phyloP scores from a whole-genome alignment of 2,113 vertebrate genomes.

The Garra rufa region DNA sequence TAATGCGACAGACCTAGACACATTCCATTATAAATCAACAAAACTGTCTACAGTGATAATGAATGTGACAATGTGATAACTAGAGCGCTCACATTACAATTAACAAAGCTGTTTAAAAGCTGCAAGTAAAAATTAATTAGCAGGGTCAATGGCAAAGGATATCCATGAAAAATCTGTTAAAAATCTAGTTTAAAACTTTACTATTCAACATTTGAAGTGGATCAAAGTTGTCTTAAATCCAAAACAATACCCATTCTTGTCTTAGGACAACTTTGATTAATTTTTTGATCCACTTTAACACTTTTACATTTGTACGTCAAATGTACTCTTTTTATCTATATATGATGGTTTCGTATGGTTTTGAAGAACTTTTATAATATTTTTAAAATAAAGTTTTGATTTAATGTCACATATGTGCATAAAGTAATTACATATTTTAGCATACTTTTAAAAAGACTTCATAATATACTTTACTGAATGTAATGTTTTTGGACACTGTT shows the following conservation, averaged over 20 bases:
- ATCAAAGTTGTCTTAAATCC: no score
- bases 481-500: not conserved
- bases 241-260: no score
- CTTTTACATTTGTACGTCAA: no score
- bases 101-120: not conserved
- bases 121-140: not conserved
- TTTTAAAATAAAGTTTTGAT: no score
- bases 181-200: no score
- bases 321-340: not conserved
- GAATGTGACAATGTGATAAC: not conserved
- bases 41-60: not conserved
- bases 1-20: not conserved
- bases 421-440: not conserved
- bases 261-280: no score
- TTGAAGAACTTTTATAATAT: no score
- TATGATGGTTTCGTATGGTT: not conserved
- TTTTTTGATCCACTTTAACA: no score
- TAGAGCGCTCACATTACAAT: not conserved
- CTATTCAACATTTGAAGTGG: no score
- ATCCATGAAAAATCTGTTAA: not conserved
- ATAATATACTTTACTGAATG: no score
- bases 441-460: not conserved
- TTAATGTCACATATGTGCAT: not conserved
- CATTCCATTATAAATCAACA: not conserved
- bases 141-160: not conserved